phyloP scores from a whole-genome alignment of 2,888 invertebrate genomes.

The Parnassius mnemosyne region DNA sequence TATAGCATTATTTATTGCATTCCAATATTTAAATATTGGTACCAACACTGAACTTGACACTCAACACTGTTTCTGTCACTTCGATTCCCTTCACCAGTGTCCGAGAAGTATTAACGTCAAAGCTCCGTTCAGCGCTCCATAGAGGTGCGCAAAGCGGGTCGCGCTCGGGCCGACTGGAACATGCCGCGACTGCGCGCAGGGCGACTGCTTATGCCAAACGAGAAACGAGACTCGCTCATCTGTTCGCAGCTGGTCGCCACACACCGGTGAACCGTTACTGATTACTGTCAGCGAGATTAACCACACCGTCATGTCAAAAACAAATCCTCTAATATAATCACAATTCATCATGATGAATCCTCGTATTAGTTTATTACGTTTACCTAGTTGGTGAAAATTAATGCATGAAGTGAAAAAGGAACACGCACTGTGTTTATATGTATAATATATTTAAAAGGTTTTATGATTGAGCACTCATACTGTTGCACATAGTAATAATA shows the following conservation, averaged over 20 bases:
- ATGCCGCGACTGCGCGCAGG: constrained; percentile 43
- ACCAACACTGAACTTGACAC: constrained; percentile 57
- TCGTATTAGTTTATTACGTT: background rate
- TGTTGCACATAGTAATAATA: no score
- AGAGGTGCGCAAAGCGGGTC: constrained; percentile 69
- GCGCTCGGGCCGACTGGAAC: constrained; percentile 63
- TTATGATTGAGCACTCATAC: no score
- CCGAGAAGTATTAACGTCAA: constrained; percentile 45
- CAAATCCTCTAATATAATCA: constrained; percentile 24
- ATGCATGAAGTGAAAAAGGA: constrained; percentile 10
- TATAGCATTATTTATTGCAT: constrained; percentile 35
- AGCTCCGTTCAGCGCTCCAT: constrained; percentile 45
- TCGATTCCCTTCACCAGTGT: constrained; percentile 43
- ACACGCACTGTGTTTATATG: no score
- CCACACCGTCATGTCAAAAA: constrained; percentile 25
- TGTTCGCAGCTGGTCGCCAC: constrained; percentile 56
- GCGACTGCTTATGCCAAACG: constrained; percentile 31
- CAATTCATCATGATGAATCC: background rate
- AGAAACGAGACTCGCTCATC: constrained; percentile 51
- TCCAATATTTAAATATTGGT: constrained; percentile 18
- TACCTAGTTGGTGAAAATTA: constrained; percentile 9
- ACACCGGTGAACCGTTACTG: constrained; percentile 54
- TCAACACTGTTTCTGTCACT: constrained; percentile 48
- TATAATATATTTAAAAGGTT: no score
- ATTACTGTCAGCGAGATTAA: constrained; percentile 53